Percentiles rank a stretch among this genome's conserved stretches.
phyloP scores from a whole-genome alignment of 1,140 invertebrate genomes.

The Papilio machaon region DNA sequence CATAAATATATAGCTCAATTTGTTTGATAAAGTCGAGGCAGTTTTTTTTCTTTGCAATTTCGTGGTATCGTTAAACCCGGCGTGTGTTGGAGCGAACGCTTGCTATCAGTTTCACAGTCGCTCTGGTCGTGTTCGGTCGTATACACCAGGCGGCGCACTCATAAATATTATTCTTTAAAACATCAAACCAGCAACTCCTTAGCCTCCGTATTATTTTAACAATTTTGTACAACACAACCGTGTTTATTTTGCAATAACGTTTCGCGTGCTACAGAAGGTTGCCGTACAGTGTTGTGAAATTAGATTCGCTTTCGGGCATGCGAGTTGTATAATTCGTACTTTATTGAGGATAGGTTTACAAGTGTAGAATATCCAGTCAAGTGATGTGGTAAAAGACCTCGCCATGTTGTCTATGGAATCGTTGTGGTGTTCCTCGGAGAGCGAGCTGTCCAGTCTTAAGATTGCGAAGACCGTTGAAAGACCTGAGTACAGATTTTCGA shows the following conservation, averaged over 20 bases:
- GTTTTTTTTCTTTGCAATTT: conserved; percentile 22
- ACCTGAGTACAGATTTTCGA: conserved; percentile 78
- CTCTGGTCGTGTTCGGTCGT: conserved; percentile 20
- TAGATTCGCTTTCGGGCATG: conserved; percentile 35
- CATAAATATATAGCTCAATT: conserved; percentile 3
- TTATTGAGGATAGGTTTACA: conserved; percentile 6
- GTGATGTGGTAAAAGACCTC: conserved; percentile 52
- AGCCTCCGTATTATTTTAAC: conserved; percentile 20
- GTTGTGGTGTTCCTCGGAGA: conserved; percentile 80
- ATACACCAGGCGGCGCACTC: background rate
- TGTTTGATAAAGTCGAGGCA: background rate
- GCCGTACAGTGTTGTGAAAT: conserved; percentile 36
- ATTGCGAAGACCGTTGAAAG: conserved; percentile 70
- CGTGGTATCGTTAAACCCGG: background rate
- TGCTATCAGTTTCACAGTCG: conserved; percentile 25
- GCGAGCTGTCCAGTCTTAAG: conserved; percentile 67
- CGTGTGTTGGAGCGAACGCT: conserved; percentile 4
- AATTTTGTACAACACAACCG: background rate
- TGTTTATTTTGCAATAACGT: conserved; percentile 41
- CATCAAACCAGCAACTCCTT: background rate
- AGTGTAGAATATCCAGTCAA: conserved; percentile 30
- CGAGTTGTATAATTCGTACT: conserved; percentile 25
- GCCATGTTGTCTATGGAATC: conserved; percentile 80
- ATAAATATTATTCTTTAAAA: background rate
- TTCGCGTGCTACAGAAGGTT: conserved; percentile 41